These are phyloP conservation scores for Anomalospiza imberbis DNA, from an alignment of 2,797 vertebrate genomes.

Conservation along the genomic window DNA sequence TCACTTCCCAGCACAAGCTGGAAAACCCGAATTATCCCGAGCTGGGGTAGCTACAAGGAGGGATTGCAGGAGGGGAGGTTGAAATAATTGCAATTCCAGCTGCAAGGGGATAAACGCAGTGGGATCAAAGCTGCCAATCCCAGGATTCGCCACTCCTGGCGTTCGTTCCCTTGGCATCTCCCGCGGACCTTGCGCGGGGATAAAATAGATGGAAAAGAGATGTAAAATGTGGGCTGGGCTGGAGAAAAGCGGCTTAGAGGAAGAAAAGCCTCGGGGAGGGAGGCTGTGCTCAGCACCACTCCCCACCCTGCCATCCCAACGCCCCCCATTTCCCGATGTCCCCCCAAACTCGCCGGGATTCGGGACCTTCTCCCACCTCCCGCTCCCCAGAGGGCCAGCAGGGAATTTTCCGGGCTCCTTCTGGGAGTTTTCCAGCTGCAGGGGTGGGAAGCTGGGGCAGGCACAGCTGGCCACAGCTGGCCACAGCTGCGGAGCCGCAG, in stretches of 20 bases:
- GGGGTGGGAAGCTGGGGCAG: not conserved
- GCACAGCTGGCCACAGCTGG: not conserved
- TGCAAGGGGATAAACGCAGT: no score
- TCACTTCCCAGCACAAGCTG: not conserved
- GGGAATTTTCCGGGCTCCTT: not conserved
- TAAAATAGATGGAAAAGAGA: not conserved
- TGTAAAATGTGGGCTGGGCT: accelerated
- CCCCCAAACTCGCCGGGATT: accelerated
- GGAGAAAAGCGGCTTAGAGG: not conserved
- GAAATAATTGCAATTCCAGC: not conserved
- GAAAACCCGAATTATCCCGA: not conserved
- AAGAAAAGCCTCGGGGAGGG: not conserved
- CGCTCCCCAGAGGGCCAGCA: accelerated
- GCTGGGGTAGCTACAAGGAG: not conserved
- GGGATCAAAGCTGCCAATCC: not conserved
- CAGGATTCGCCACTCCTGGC: accelerated
- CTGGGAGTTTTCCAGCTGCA: not conserved
- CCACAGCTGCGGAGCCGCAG: not conserved
- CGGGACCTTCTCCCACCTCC: not conserved
- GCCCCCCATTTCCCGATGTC: accelerated
- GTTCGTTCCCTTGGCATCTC: not conserved
- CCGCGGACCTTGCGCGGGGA: accelerated
- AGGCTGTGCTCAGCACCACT: not conserved
- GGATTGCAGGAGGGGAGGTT: not conserved
- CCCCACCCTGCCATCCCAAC: no score